Evolutionary conservation across 2,113 vertebrate species (phyloP).

Genomic region (Tretioscincus oriximinensis): DNA sequence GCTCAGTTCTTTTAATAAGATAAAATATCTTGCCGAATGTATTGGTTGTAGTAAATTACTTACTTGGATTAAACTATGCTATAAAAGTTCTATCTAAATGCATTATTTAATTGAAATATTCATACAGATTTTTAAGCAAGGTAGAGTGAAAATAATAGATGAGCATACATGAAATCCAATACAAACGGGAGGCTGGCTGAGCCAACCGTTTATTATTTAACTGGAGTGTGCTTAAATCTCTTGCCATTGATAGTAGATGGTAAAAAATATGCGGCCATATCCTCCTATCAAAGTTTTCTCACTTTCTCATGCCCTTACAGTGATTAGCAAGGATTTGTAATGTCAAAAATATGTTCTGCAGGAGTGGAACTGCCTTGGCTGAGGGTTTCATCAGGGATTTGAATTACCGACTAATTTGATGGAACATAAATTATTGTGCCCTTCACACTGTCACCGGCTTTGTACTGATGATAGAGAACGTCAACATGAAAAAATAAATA

Average conservation of each 20-base stretch:
- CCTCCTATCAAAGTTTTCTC: slow-evolving; percentile 23
- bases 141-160: too few relatives aligned
- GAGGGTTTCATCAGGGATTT: slow-evolving; percentile 57
- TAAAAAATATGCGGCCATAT: background rate
- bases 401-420: slow-evolving; percentile 69
- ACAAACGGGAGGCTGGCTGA: too few relatives aligned
- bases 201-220: too few relatives aligned
- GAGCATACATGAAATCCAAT: too few relatives aligned
- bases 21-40: too few relatives aligned
- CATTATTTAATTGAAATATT: too few relatives aligned
- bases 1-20: too few relatives aligned
- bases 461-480: slow-evolving; percentile 54
- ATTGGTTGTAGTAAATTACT: too few relatives aligned
- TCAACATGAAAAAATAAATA: slow-evolving; percentile 60
- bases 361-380: slow-evolving; percentile 53
- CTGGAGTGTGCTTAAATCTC: background rate
- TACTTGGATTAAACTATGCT: too few relatives aligned
- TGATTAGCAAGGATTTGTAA: slow-evolving; percentile 30
- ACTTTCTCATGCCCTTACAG: slow-evolving; percentile 37
- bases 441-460: slow-evolving; percentile 66
- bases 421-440: slow-evolving; percentile 70
- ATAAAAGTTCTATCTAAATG: too few relatives aligned
- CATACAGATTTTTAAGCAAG: too few relatives aligned
- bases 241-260: background rate
- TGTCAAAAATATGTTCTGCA: slow-evolving; percentile 40